These are phyloP conservation scores for Intellagama lesueurii DNA, from an alignment of 2,797 vertebrate species.

Conservation along the genomic window DNA sequence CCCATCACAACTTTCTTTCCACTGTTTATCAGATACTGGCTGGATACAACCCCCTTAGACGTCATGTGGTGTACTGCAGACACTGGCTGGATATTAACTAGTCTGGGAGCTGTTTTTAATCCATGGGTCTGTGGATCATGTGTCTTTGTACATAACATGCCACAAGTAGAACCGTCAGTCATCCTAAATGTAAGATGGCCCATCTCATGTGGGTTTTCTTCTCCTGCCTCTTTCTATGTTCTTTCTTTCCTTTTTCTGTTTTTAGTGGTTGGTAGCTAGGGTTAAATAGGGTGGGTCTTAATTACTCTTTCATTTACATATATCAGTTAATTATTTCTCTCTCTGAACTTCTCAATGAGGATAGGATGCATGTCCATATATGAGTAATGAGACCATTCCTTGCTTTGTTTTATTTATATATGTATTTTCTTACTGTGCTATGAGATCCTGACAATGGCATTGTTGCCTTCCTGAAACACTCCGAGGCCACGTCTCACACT, in stretches of 20 bases:
- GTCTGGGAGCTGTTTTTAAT: conserved; percentile 77
- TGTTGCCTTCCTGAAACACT: not conserved
- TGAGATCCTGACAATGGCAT: no score
- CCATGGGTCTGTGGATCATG: conserved; percentile 84
- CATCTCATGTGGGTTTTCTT: no score
- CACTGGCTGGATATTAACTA: conserved; percentile 84
- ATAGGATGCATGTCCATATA: not conserved
- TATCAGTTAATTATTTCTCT: not conserved
- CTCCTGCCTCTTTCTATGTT: not conserved
- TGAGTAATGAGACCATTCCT: not conserved
- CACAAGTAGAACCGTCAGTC: conserved; percentile 70
- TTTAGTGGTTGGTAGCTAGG: not conserved
- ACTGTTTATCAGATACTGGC: conserved; percentile 73
- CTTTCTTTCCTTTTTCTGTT: not conserved
- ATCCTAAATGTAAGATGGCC: conserved; percentile 78
- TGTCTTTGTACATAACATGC: conserved; percentile 80
- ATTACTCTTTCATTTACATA: no score
- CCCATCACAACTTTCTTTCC: not conserved
- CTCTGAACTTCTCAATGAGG: not conserved
- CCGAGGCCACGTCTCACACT: not conserved
- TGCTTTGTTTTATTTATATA: not conserved
- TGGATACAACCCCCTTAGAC: conserved; percentile 74
- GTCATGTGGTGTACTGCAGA: conserved; percentile 83
- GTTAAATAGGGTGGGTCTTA: not conserved
- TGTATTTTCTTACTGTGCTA: not conserved